Conservation (phyloP, 2,113 vertebrate genomes). For the Actinemys pallida region DNA sequence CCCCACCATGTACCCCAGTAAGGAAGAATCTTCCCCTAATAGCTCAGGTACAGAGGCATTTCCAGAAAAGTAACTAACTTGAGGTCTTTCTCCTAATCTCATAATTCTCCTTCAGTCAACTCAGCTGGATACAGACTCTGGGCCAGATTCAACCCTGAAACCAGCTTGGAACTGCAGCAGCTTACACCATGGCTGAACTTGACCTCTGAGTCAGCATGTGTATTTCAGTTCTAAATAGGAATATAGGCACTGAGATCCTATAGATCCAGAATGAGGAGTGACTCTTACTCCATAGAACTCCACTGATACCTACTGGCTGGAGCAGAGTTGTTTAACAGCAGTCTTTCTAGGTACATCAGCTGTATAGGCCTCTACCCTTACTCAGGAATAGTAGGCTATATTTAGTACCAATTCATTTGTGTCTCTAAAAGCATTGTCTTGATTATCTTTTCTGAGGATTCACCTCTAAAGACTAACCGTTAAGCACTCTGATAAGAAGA, state of each 20-base stretch:
- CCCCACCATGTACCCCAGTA: not conserved
- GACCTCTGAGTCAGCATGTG: not conserved
- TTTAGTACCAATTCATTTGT: constrained; percentile 36
- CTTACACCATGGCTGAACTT: not conserved
- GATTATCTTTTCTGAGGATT: constrained; percentile 20
- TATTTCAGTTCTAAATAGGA: not conserved
- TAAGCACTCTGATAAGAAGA: constrained; percentile 25
- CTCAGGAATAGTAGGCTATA: constrained; percentile 1
- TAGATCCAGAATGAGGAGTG: not conserved
- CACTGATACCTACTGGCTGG: not conserved
- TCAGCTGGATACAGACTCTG: not conserved
- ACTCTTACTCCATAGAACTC: not conserved
- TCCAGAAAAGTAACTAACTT: not conserved
- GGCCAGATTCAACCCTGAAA: not conserved
- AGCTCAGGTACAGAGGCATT: not conserved
- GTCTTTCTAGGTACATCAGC: not conserved
- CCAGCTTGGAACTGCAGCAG: not conserved
- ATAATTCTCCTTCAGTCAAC: not conserved
- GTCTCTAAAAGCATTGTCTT: constrained; percentile 24
- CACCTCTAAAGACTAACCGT: constrained; percentile 48
- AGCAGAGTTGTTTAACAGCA: not conserved
- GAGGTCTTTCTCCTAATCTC: not conserved
- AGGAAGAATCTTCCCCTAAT: not conserved
- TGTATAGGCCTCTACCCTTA: not conserved
- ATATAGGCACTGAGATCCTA: not conserved